Evolutionary conservation across 2,113 vertebrate species (phyloP).

Genomic region (Grallaria varia): DNA sequence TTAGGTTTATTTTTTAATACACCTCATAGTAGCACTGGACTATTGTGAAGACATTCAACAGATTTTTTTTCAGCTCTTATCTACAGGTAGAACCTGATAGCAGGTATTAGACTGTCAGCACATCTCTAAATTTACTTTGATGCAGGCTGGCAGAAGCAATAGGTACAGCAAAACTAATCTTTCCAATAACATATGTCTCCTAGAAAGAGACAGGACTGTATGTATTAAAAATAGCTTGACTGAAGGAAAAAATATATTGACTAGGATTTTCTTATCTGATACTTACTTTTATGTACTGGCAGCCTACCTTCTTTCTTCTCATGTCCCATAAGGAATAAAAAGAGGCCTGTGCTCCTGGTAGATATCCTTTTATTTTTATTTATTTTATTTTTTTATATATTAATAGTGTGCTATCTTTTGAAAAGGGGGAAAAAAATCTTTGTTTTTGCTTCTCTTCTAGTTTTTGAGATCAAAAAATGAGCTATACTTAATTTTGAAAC

Average conservation of each 20-base stretch:
- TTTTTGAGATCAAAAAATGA: background rate
- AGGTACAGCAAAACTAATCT: slow-evolving; percentile 69
- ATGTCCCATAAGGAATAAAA: slow-evolving; percentile 26
- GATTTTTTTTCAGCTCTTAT: slow-evolving; percentile 55
- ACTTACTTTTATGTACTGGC: slow-evolving; percentile 37
- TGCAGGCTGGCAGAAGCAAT: slow-evolving; percentile 63
- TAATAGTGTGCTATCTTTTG: background rate
- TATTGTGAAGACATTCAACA: slow-evolving; percentile 6
- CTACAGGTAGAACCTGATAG: slow-evolving; percentile 63
- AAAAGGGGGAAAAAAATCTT: background rate
- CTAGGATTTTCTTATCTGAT: slow-evolving; percentile 62
- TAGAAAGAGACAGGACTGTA: slow-evolving; percentile 59
- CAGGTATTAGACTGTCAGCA: slow-evolving; percentile 68
- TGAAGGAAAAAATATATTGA: slow-evolving; percentile 58
- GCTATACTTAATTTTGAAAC: background rate
- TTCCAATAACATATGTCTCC: slow-evolving; percentile 67
- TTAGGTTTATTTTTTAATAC: background rate
- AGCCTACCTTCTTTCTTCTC: background rate
- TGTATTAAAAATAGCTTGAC: slow-evolving; percentile 63
- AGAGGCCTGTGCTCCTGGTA: background rate
- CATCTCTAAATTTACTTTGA: slow-evolving; percentile 71
- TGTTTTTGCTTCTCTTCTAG: background rate
- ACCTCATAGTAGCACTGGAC: background rate
- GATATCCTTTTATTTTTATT: background rate
- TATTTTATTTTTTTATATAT: background rate